These are phyloP conservation scores for Rhinogobio ventralis DNA, from an alignment of 2,797 vertebrate genomes.

Conservation along the genomic window DNA sequence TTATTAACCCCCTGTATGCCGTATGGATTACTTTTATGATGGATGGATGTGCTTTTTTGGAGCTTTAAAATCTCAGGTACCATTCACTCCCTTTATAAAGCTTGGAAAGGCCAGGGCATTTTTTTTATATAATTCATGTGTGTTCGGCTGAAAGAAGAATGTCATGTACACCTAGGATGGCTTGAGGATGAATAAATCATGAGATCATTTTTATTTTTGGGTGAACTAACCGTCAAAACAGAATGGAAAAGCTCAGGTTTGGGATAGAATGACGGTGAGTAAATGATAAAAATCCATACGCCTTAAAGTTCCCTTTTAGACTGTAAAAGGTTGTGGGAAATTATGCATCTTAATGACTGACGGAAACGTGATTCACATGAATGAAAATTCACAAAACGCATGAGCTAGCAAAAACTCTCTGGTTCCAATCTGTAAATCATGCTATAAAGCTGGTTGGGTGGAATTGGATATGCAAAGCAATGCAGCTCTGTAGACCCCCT, in stretches of 20 bases:
- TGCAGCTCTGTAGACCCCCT: slow-evolving; percentile 45
- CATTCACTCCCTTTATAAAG: neutral
- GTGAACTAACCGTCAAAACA: neutral
- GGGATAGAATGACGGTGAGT: neutral
- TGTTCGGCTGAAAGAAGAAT: neutral
- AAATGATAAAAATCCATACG: neutral
- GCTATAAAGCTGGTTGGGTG: slow-evolving; percentile 50
- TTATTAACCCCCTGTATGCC: too few relatives aligned
- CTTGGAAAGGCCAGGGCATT: too few relatives aligned
- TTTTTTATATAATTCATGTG: too few relatives aligned
- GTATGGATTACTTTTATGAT: neutral
- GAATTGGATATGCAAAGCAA: slow-evolving; percentile 62
- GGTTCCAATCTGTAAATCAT: slow-evolving; percentile 32
- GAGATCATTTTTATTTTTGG: accelerated
- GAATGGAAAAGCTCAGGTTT: neutral
- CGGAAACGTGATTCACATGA: slow-evolving; percentile 60
- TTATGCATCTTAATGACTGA: slow-evolving; percentile 3
- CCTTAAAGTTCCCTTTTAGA: neutral
- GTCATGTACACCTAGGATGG: too few relatives aligned
- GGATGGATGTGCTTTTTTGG: neutral
- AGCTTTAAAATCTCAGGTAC: neutral
- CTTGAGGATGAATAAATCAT: neutral
- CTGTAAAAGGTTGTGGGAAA: slow-evolving; percentile 24
- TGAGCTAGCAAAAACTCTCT: slow-evolving; percentile 32
- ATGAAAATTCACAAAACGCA: slow-evolving; percentile 42